Conservation (phyloP, 2,113 vertebrate species). For the Gopherus evgoodei region DNA sequence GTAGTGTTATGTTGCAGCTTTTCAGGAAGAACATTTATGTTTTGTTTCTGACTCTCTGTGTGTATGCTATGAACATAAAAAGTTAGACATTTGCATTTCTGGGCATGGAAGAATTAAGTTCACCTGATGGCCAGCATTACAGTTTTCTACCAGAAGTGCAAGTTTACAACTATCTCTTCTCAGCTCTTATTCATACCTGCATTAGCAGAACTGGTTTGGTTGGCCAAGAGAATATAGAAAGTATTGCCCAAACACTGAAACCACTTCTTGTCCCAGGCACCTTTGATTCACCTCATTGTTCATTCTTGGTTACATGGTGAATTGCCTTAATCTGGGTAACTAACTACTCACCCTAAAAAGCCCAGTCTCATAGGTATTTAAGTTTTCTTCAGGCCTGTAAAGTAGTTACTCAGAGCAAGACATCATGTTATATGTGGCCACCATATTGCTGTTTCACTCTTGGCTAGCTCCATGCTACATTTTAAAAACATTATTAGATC, state of each 20-base stretch:
- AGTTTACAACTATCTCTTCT: not conserved
- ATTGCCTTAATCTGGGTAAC: constrained; percentile 2
- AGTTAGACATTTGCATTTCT: not conserved
- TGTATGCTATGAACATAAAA: not conserved
- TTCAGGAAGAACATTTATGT: too few species aligned
- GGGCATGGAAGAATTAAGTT: not conserved
- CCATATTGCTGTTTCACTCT: not conserved
- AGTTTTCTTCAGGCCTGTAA: constrained; percentile 49
- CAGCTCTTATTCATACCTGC: not conserved
- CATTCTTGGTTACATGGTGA: constrained; percentile 48
- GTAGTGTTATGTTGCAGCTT: too few species aligned
- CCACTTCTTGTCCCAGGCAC: constrained; percentile 9
- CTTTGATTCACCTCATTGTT: constrained; percentile 48
- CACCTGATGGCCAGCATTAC: accelerated
- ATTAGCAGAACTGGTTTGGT: not conserved
- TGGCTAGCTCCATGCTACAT: constrained; percentile 9
- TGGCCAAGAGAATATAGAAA: constrained; percentile 23
- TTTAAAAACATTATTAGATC: not conserved
- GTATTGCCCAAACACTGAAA: constrained; percentile 16
- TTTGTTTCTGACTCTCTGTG: too few species aligned
- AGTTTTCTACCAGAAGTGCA: not conserved
- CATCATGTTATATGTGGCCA: constrained; percentile 36
- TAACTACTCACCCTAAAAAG: constrained; percentile 26
- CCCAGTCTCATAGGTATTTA: not conserved
- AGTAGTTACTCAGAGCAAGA: constrained; percentile 56